phyloP scores from a whole-genome alignment of 2,797 vertebrate genomes.

The Zenarchopterus dispar region DNA sequence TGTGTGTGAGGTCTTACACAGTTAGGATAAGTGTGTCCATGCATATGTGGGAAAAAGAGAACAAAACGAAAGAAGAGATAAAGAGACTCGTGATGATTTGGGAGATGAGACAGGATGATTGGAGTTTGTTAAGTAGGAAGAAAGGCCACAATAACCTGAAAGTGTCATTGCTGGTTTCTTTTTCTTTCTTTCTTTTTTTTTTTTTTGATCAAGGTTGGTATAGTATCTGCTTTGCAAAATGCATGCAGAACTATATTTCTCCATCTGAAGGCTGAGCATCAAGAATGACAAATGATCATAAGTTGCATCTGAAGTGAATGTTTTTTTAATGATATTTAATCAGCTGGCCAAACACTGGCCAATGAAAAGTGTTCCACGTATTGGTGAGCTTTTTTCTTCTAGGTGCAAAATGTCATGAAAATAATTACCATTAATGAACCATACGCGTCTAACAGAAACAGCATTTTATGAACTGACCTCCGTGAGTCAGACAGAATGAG shows the following conservation, averaged over 20 bases:
- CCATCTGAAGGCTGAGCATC: too few relatives aligned
- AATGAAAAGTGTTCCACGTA: too few relatives aligned
- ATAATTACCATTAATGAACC: constrained; percentile 2
- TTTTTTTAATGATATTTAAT: too few relatives aligned
- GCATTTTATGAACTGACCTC: constrained; percentile 7
- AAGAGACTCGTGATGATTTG: constrained; percentile 10
- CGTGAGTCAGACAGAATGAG: constrained; percentile 4
- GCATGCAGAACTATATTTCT: too few relatives aligned
- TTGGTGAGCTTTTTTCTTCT: background rate
- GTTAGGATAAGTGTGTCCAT: constrained; percentile 24
- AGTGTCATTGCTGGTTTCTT: background rate
- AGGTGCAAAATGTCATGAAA: background rate
- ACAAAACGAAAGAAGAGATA: background rate
- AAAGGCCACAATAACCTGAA: background rate
- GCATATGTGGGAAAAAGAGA: background rate
- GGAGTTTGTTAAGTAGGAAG: constrained; percentile 8
- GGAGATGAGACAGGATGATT: constrained; percentile 15
- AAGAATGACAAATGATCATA: too few relatives aligned
- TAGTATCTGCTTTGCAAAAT: too few relatives aligned
- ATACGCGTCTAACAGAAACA: constrained; percentile 2
- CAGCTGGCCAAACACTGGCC: too few relatives aligned
- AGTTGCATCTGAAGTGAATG: too few relatives aligned
- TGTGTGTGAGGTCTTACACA: constrained; percentile 42
- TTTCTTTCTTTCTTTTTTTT: background rate
- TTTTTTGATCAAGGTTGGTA: background rate